Evolutionary conservation across 2,888 invertebrate species (phyloP).

Genomic region (Hanleya hanleyi): DNA sequence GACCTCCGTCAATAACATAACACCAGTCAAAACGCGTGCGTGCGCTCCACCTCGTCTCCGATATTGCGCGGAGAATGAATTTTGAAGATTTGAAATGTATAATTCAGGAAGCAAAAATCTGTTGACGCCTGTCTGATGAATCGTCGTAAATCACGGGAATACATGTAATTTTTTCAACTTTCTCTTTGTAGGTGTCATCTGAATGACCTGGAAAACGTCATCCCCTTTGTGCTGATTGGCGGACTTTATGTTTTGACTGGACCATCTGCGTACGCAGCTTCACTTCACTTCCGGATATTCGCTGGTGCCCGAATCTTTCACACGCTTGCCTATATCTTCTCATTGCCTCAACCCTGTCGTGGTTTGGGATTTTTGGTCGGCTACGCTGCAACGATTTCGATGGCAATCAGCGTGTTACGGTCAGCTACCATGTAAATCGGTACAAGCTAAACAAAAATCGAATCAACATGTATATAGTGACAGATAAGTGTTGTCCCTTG

Average conservation of each 20-base stretch:
- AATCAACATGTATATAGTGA: no score
- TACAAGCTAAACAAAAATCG: no score
- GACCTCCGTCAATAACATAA: no score
- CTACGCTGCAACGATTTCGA: conserved; percentile 75
- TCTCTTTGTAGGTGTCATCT: conserved; percentile 81
- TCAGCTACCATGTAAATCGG: conserved; percentile 19
- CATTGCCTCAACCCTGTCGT: conserved; percentile 79
- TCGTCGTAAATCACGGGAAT: no score
- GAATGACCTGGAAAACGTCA: conserved; percentile 84
- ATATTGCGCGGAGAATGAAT: no score
- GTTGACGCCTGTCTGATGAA: no score
- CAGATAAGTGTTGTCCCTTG: no score
- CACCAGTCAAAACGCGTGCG: no score
- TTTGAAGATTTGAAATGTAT: no score
- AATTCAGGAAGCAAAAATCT: no score
- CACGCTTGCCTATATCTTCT: conserved; percentile 80
- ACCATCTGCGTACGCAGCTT: conserved; percentile 76
- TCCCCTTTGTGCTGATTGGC: conserved; percentile 79
- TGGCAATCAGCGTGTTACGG: conserved; percentile 70
- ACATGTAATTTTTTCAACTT: no score
- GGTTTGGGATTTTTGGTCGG: conserved; percentile 75
- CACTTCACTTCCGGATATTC: conserved; percentile 78
- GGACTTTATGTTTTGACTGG: conserved; percentile 79
- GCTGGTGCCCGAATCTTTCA: conserved; percentile 78
- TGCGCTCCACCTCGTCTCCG: no score